Percentiles rank a stretch among this genome's conserved stretches.
Conservation (phyloP, 2,113 vertebrate species). For the Thunnus maccoyii region DNA sequence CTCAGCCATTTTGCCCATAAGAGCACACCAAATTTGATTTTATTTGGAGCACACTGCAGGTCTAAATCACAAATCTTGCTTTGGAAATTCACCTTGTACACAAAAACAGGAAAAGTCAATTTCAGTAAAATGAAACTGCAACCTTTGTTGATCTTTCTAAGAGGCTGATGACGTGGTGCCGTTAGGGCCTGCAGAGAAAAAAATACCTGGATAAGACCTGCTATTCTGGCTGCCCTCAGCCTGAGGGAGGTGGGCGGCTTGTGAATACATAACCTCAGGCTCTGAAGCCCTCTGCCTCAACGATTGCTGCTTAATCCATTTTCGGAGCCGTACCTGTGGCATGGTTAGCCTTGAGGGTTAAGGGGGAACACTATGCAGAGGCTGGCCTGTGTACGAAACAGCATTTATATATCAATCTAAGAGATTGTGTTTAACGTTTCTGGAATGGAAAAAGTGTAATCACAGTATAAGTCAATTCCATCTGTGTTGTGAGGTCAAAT, state of each 20-base stretch:
- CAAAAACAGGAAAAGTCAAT: constrained; percentile 22
- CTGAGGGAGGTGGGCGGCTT: constrained; percentile 50
- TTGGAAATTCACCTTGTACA: constrained; percentile 23
- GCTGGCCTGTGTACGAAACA: constrained; percentile 22
- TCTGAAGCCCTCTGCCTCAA: constrained; percentile 59
- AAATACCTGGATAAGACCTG: constrained; percentile 40
- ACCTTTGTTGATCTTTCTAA: constrained; percentile 35
- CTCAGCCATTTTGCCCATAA: neutral
- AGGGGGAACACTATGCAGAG: constrained; percentile 25
- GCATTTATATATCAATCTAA: constrained; percentile 20
- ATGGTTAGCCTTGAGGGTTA: constrained; percentile 54
- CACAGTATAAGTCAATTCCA: neutral
- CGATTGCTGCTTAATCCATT: constrained; percentile 79
- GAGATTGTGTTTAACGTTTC: constrained; percentile 19
- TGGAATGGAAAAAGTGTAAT: constrained; percentile 7
- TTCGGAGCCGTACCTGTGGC: constrained; percentile 48
- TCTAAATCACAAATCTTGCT: neutral
- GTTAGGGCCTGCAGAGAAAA: constrained; percentile 17
- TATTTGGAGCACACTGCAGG: neutral
- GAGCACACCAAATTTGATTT: neutral
- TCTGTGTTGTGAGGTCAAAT: constrained; percentile 3
- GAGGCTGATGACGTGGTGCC: constrained; percentile 36
- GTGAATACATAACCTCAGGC: constrained; percentile 64
- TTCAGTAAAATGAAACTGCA: constrained; percentile 27
- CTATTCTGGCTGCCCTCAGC: constrained; percentile 39